phyloP scores from a whole-genome alignment of 92 coral and sea anemone species.

The Zoanthus sansibaricus region DNA sequence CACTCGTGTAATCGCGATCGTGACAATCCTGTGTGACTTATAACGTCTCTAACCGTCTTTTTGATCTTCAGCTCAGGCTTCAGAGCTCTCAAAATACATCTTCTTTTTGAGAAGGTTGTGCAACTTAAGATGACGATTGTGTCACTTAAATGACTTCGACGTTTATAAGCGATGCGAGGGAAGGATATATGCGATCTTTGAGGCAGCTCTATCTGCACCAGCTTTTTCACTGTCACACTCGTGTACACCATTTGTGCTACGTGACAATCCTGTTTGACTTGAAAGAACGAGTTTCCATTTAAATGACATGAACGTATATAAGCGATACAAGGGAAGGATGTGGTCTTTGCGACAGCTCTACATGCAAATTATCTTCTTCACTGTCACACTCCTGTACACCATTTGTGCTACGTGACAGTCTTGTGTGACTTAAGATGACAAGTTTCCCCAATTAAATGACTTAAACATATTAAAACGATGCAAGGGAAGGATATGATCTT shows the following conservation, averaged over 20 bases:
- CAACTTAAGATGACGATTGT: too few species aligned
- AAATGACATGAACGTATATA: neutral
- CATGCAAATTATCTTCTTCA: neutral
- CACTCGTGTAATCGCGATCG: conserved; percentile 9
- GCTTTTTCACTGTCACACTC: too few species aligned
- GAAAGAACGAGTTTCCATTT: neutral
- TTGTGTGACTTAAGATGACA: neutral
- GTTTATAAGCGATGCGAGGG: too few species aligned
- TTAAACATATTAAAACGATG: neutral
- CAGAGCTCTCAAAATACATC: too few species aligned
- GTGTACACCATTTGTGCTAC: neutral
- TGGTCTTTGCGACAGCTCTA: conserved; percentile 27
- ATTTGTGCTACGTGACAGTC: neutral
- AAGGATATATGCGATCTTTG: too few species aligned
- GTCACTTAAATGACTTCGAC: too few species aligned
- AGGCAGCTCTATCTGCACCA: too few species aligned
- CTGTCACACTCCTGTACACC: conserved; percentile 22
- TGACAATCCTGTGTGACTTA: neutral
- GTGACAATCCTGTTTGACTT: conserved; percentile 12
- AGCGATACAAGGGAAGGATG: neutral
- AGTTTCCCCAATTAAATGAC: neutral
- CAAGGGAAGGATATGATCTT: neutral
- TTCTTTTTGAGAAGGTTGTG: too few species aligned
- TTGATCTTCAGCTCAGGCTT: too few species aligned
- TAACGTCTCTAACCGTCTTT: too few species aligned